Conservation (phyloP, 2,888 invertebrate species). For the Pollenia griseotomentosa region DNA sequence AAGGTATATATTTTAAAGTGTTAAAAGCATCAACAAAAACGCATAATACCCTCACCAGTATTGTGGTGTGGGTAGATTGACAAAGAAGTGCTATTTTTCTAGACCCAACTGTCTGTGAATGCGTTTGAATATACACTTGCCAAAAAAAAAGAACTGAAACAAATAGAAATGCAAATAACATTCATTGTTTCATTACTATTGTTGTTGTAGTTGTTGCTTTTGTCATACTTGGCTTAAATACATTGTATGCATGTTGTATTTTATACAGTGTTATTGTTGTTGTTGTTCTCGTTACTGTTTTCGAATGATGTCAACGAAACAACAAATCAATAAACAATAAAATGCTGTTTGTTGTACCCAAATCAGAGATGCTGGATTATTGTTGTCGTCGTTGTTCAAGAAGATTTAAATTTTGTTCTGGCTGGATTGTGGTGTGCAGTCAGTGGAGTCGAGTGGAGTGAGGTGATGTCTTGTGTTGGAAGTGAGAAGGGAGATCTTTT, state of each 20-base stretch:
- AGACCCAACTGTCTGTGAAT: neutral
- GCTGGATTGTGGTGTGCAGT: neutral
- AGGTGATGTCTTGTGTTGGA: neutral
- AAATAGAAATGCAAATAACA: conserved; percentile 54
- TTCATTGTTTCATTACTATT: conserved; percentile 59
- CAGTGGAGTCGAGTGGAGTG: no score
- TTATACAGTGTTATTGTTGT: conserved; percentile 16
- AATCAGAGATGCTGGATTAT: conserved; percentile 59
- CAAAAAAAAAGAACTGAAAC: conserved; percentile 21
- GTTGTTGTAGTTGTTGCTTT: conserved; percentile 26
- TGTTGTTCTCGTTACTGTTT: conserved; percentile 49
- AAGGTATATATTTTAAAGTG: no score
- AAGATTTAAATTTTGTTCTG: conserved; percentile 30
- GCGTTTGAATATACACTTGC: conserved; percentile 34
- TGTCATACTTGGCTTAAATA: conserved; percentile 14
- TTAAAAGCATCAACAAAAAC: no score
- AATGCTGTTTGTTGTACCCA: conserved; percentile 40
- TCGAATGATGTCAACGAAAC: conserved; percentile 67
- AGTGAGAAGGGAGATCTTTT: conserved; percentile 33
- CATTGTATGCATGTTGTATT: neutral
- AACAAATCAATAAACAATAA: conserved; percentile 67
- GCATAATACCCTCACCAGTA: no score
- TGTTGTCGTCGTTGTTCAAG: conserved; percentile 45
- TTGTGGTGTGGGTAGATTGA: no score
- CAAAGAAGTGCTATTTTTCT: conserved; percentile 8